Percentiles rank a stretch among this genome's conserved stretches.
Conservation (phyloP, 2,113 vertebrate species). For the Peromyscus maniculatus region DNA sequence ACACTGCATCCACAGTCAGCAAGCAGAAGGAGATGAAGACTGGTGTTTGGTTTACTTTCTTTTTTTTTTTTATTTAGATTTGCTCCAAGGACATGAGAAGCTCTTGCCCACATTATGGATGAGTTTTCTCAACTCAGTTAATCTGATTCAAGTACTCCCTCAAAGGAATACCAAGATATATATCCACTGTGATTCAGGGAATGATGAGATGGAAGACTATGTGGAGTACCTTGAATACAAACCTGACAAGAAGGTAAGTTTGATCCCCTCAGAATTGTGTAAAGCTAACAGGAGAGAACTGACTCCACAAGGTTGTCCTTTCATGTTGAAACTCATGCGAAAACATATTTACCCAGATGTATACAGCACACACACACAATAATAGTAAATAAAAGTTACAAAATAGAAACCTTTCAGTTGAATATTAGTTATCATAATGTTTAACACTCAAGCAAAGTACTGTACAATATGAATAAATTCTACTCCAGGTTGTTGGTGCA, state of each 20-base stretch:
- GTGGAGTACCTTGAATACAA: neutral
- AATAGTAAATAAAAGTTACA: neutral
- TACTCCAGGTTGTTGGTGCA: neutral
- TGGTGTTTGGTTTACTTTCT: neutral
- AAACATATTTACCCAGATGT: neutral
- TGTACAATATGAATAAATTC: neutral
- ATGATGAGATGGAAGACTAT: neutral
- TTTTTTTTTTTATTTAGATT: neutral
- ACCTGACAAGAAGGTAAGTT: neutral
- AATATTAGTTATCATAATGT: neutral
- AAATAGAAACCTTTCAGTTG: neutral
- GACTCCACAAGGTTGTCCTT: neutral
- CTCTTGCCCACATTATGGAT: neutral
- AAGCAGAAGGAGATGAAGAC: neutral
- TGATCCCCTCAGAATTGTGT: neutral
- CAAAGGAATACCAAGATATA: neutral
- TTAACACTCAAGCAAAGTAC: neutral
- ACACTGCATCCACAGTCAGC: neutral
- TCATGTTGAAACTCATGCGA: neutral
- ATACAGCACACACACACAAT: neutral
- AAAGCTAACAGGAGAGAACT: neutral
- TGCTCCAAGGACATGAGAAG: neutral
- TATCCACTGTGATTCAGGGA: neutral
- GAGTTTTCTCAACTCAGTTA: neutral
- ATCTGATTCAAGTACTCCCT: neutral